Evolutionary conservation across 2,888 invertebrate species (phyloP).

Genomic region (Conops quadrifasciatus): DNA sequence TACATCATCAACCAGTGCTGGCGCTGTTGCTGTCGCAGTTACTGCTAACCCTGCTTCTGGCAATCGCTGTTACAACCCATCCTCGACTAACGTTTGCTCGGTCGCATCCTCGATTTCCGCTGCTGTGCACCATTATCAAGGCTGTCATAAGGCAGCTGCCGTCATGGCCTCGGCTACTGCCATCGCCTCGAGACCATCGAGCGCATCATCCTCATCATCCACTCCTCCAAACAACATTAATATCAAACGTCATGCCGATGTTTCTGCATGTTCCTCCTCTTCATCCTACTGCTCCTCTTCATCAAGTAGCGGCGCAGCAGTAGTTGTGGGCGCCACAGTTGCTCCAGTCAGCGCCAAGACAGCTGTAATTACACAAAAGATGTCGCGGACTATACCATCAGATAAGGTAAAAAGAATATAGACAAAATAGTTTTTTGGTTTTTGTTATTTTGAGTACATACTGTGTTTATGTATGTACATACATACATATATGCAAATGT

Average conservation of each 20-base stretch:
- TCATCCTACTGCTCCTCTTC: constrained; percentile 50
- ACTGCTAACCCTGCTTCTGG: constrained; percentile 40
- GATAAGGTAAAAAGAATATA: constrained; percentile 74
- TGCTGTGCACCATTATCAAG: constrained; percentile 44
- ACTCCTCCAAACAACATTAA: constrained; percentile 50
- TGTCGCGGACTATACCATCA: constrained; percentile 84
- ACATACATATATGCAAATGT: neutral
- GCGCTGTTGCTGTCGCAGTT: constrained; percentile 42
- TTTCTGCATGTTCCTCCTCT: constrained; percentile 50
- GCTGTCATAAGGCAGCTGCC: constrained; percentile 10
- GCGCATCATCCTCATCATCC: constrained; percentile 8
- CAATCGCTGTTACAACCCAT: constrained; percentile 42
- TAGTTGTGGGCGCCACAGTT: constrained; percentile 31
- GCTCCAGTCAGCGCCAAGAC: constrained; percentile 44
- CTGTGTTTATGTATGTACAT: no score
- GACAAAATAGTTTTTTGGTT: neutral
- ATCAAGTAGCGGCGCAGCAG: constrained; percentile 27
- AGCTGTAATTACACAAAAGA: constrained; percentile 62
- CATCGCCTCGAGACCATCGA: constrained; percentile 22
- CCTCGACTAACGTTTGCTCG: constrained; percentile 46
- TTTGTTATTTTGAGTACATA: neutral
- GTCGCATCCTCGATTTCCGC: constrained; percentile 47
- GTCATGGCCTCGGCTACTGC: neutral
- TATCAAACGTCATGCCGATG: constrained; percentile 49
- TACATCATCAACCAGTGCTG: constrained; percentile 40